A percentile compares a stretch with the other conserved stretches of the same genome.
Evolutionary conservation across 2,797 vertebrate genomes (phyloP).

Genomic region (Cercopithecus neglectus): DNA sequence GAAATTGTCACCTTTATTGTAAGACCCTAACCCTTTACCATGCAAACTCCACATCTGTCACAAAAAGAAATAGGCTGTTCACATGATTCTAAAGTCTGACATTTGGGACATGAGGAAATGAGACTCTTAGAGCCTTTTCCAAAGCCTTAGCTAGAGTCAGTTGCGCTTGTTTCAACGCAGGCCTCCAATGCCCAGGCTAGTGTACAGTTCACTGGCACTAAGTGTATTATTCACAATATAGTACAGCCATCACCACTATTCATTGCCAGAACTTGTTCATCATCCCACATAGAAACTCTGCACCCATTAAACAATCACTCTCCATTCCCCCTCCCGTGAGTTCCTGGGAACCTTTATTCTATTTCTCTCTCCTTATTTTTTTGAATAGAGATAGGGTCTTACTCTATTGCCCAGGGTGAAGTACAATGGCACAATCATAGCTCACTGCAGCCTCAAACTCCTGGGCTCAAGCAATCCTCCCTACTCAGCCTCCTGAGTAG

Average conservation of each 20-base stretch:
- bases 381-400: neutral
- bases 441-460: neutral
- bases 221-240: neutral
- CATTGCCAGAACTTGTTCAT: neutral
- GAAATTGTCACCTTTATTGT: neutral
- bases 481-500: neutral
- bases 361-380: neutral
- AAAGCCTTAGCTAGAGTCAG: neutral
- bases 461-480: neutral
- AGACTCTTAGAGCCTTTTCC: neutral
- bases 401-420: neutral
- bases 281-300: neutral
- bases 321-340: accelerated
- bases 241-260: neutral
- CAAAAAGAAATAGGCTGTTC: neutral
- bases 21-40: neutral
- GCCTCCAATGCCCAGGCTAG: neutral
- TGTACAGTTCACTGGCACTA: neutral
- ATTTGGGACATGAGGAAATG: neutral
- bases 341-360: neutral
- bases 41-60: neutral
- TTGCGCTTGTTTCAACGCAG: neutral
- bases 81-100: neutral
- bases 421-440: neutral
- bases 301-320: neutral